Evolutionary conservation across 2,797 vertebrate genomes (phyloP).

Genomic region (Tamandua tetradactyla): DNA sequence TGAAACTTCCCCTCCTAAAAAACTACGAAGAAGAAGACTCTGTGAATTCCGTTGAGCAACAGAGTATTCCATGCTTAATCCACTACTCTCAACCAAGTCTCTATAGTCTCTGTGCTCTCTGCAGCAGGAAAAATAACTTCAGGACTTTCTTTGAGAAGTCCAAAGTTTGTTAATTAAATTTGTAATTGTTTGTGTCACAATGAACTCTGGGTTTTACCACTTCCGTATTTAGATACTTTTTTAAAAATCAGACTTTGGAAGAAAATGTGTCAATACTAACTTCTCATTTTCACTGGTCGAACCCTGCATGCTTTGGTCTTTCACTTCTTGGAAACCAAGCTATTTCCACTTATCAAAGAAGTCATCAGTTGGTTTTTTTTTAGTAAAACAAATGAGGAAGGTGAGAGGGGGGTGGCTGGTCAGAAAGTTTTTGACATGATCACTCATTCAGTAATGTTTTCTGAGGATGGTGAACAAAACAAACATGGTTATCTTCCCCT

Average conservation of each 20-base stretch:
- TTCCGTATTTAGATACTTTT: conserved; percentile 67
- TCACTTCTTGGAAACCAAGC: conserved; percentile 63
- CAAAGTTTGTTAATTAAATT: conserved; percentile 48
- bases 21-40: neutral
- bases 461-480: neutral
- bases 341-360: conserved; percentile 46
- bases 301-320: neutral
- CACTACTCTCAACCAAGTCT: neutral
- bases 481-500: neutral
- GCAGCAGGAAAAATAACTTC: neutral
- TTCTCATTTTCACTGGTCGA: conserved; percentile 55
- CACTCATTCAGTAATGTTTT: neutral
- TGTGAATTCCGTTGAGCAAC: conserved; percentile 1
- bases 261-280: conserved; percentile 33
- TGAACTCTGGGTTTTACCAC: neutral
- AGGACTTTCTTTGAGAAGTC: conserved; percentile 11
- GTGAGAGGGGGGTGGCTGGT: neutral
- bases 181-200: neutral
- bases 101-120: neutral
- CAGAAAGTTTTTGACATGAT: neutral
- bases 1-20: conserved; percentile 22
- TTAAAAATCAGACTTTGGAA: neutral
- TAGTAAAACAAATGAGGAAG: neutral
- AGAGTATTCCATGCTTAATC: neutral
- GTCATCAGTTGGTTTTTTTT: conserved; percentile 6